Evolutionary conservation across 2,797 vertebrate genomes (phyloP), one percentile per base, ranked within the genome.

Genomic region (Pangasius djambal): DNA sequence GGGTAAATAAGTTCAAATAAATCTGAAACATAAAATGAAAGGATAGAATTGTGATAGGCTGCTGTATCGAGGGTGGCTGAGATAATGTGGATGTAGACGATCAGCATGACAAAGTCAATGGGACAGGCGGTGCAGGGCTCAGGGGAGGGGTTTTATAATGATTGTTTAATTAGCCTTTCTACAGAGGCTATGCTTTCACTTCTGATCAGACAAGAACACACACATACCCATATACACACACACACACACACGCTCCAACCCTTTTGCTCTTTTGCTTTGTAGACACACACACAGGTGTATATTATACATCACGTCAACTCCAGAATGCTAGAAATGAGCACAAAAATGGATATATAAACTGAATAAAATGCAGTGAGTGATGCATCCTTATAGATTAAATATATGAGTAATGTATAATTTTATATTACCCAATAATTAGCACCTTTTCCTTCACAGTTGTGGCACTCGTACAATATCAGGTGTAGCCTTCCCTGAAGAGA

Each of bases 151-250:
- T 87, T 48, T 63, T 87, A 90, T 89, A 91, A 89, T 91, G 95
- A 96, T 96, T 96, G 96, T 96, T 96, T 96, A 96, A 96, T 97
- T 96, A 96, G 95, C 94, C 94, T 95, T 96, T 93, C 92, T 93
- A 95, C 94, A 90, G 93, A 93, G 91, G 89, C 86, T 88, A 92
- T 18, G 37, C 55, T 59, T 83, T 83, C 48, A 65, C 65, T 75
- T 85, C 65, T 78, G 61, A 91, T 89, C 72, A 52, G 18, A 67
- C 70, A 78, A 83, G 67, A 59, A 78, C 74, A 69, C 55, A 61
- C 18, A 63, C 37, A 3, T 67, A 59, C 13, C 0, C n/a, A 25
- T n/a, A 40, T 37, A 79, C 87, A 70, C 82, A 22, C 9, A 40
- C 52, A 79, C 86, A 70, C 82, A 67, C 65, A 69, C 67, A 72